Percentiles rank a stretch among this genome's conserved stretches.
Evolutionary conservation across 2,888 invertebrate genomes (phyloP).

Genomic region (Cylindroiulus punctatus): DNA sequence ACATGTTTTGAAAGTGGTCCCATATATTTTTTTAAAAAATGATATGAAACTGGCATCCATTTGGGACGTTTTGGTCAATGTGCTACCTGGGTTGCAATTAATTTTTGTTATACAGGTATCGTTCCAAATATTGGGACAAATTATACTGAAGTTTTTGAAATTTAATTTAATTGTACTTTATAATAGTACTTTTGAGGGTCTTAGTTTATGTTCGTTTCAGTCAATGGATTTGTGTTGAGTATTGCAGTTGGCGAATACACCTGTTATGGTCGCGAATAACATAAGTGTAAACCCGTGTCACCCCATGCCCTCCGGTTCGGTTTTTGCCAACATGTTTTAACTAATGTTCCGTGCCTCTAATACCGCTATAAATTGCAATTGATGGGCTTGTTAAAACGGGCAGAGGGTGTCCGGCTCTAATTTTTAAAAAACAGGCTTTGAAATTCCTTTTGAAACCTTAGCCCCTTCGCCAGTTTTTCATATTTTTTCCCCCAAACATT

Average conservation of each 20-base stretch:
- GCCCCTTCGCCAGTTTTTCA: not conserved
- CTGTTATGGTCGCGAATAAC: not conserved
- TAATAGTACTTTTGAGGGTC: too few species aligned
- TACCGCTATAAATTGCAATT: not conserved
- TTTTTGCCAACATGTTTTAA: not conserved
- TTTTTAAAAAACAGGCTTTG: not conserved
- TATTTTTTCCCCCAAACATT: not conserved
- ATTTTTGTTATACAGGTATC: too few species aligned
- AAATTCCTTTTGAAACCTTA: not conserved
- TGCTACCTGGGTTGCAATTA: too few species aligned
- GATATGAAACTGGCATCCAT: too few species aligned
- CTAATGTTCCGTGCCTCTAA: not conserved
- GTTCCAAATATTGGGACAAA: too few species aligned
- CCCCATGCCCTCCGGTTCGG: not conserved
- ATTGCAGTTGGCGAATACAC: not conserved
- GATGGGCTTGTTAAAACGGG: not conserved
- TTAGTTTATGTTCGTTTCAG: too few species aligned
- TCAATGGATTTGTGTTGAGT: not conserved
- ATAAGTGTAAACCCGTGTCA: constrained; percentile 3
- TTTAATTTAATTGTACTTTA: too few species aligned
- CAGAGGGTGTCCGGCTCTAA: constrained; percentile 3
- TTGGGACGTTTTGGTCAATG: too few species aligned
- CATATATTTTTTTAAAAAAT: too few species aligned
- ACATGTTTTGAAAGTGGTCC: too few species aligned
- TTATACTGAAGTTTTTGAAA: too few species aligned